Percentiles rank a stretch among this genome's conserved stretches.
phyloP scores from a whole-genome alignment of 2,888 invertebrate genomes.

The Sialis lutaria region DNA sequence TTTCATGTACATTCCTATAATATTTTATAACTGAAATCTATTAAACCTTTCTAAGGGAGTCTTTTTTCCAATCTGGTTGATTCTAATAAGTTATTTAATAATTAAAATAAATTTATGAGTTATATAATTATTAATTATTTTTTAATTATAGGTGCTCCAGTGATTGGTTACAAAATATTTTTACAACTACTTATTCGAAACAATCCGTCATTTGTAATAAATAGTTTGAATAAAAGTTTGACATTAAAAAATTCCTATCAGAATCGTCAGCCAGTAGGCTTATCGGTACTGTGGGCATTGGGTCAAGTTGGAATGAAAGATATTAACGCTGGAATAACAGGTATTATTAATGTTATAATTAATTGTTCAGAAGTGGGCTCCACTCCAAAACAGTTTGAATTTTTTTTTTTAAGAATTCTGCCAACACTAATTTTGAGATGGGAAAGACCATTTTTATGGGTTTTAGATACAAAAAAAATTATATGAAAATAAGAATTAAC shows the following conservation, averaged over 20 bases:
- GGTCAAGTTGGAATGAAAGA: constrained; percentile 52
- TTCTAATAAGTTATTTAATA: neutral
- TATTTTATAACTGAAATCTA: no score
- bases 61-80: no score
- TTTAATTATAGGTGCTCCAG: constrained; percentile 27
- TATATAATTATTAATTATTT: neutral
- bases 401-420: no score
- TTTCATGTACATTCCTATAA: no score
- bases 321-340: constrained; percentile 46
- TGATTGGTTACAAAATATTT: constrained; percentile 51
- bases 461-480: no score
- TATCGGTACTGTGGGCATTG: constrained; percentile 59
- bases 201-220: constrained; percentile 42
- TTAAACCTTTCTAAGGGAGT: no score
- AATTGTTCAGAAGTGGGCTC: no score
- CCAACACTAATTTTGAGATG: no score
- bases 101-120: neutral
- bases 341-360: constrained; percentile 20
- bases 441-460: no score
- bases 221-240: constrained; percentile 42
- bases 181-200: constrained; percentile 49
- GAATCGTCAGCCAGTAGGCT: constrained; percentile 53
- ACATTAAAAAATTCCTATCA: constrained; percentile 56
- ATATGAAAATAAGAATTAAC: no score
- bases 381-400: no score